These are phyloP conservation scores for Urocolius indicus DNA, from an alignment of 2,113 vertebrate genomes.

Conservation along the genomic window DNA sequence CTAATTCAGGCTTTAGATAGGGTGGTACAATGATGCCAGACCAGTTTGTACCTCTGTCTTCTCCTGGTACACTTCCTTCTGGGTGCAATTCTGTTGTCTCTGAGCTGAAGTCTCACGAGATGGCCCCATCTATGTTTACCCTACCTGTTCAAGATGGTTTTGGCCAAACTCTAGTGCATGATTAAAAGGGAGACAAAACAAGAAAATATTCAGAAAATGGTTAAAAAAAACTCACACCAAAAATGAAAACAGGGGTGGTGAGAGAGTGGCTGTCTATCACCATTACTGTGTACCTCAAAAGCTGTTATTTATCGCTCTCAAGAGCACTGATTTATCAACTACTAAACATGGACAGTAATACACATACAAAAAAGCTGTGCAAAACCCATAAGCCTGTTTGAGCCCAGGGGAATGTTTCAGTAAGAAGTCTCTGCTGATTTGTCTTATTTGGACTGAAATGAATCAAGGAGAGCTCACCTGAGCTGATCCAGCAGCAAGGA, in stretches of 20 bases:
- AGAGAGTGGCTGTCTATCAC: neutral
- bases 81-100: neutral
- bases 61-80: neutral
- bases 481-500: neutral
- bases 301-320: neutral
- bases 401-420: neutral
- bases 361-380: neutral
- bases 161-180: neutral
- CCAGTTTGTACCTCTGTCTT: neutral
- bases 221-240: neutral
- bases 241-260: neutral
- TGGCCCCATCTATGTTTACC: neutral
- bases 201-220: neutral
- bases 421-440: neutral
- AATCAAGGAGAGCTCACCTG: no score
- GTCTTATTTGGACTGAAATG: neutral
- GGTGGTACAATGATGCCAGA: neutral
- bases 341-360: neutral
- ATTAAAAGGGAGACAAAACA: neutral
- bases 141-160: neutral
- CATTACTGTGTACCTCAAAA: neutral
- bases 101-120: neutral
- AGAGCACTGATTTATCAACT: neutral
- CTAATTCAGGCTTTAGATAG: neutral
- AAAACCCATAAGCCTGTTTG: fast-evolving